phyloP scores from a whole-genome alignment of 1,140 invertebrate species.

The Lethrus apterus region DNA sequence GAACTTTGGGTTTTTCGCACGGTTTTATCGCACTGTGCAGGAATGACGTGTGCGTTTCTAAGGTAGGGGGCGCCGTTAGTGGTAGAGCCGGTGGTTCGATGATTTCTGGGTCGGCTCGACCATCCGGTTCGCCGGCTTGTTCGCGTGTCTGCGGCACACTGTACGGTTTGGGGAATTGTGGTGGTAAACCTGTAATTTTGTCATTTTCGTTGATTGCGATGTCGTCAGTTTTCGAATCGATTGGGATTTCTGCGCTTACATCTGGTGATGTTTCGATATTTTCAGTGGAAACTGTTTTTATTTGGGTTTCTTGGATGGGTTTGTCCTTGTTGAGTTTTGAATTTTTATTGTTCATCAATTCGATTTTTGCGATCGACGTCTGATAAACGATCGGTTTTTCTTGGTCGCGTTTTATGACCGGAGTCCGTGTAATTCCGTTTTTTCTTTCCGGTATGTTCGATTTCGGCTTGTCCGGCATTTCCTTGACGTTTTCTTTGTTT shows the following conservation, averaged over 20 bases:
- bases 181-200: neutral
- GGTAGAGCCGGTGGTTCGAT: slow-evolving; percentile 56
- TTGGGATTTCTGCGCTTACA: neutral
- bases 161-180: neutral
- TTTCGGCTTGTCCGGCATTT: neutral
- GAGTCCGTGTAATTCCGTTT: slow-evolving; percentile 30
- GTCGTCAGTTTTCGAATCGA: neutral
- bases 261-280: neutral
- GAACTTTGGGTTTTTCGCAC: slow-evolving; percentile 58
- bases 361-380: slow-evolving; percentile 33
- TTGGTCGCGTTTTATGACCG: slow-evolving; percentile 32
- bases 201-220: neutral
- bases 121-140: slow-evolving; percentile 71
- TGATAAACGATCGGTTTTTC: slow-evolving; percentile 35
- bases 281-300: neutral
- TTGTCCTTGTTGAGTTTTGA: slow-evolving; percentile 21
- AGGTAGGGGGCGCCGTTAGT: slow-evolving; percentile 51
- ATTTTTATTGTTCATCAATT: slow-evolving; percentile 32
- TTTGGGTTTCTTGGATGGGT: neutral
- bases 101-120: slow-evolving; percentile 67
- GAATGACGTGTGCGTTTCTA: slow-evolving; percentile 56
- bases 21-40: slow-evolving; percentile 51
- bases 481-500: slow-evolving; percentile 17
- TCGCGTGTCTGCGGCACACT: slow-evolving; percentile 44
- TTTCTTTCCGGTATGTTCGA: slow-evolving; percentile 26